A percentile compares a stretch with the other conserved stretches of the same genome.
Conservation (phyloP, 92 coral and sea anemone species). For the Muricea muricata region DNA sequence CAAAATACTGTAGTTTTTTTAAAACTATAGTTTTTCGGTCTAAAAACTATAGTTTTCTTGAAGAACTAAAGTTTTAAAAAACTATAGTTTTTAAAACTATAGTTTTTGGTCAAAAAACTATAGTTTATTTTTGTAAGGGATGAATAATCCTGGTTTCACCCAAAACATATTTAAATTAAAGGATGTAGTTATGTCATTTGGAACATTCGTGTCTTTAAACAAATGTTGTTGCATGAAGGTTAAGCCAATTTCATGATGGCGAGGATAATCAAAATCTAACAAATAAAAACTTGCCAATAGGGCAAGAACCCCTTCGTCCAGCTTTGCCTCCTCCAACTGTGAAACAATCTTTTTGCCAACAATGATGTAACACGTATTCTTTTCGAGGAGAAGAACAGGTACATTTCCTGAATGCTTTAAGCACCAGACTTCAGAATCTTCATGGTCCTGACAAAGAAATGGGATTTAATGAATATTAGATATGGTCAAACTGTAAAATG, state of each 20-base stretch:
- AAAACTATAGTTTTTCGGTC: too few species aligned
- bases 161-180: too few species aligned
- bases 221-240: not conserved
- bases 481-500: not conserved
- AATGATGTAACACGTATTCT: not conserved
- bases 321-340: not conserved
- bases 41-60: too few species aligned
- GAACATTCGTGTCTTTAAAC: not conserved
- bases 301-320: not conserved
- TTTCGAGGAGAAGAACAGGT: not conserved
- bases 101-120: too few species aligned
- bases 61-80: too few species aligned
- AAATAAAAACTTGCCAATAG: not conserved
- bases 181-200: not conserved
- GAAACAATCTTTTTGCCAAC: not conserved
- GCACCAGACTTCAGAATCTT: not conserved
- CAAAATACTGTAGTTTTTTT: too few species aligned
- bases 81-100: too few species aligned
- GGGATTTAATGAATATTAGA: not conserved
- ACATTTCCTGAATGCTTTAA: not conserved
- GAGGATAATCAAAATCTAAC: too few species aligned
- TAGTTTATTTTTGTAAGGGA: too few species aligned
- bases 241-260: not conserved
- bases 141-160: too few species aligned
- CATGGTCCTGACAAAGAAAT: not conserved